Percentiles rank a stretch among this genome's conserved stretches.
Conservation (phyloP, 2,113 vertebrate genomes). For the Todiramphus saurophagus region DNA sequence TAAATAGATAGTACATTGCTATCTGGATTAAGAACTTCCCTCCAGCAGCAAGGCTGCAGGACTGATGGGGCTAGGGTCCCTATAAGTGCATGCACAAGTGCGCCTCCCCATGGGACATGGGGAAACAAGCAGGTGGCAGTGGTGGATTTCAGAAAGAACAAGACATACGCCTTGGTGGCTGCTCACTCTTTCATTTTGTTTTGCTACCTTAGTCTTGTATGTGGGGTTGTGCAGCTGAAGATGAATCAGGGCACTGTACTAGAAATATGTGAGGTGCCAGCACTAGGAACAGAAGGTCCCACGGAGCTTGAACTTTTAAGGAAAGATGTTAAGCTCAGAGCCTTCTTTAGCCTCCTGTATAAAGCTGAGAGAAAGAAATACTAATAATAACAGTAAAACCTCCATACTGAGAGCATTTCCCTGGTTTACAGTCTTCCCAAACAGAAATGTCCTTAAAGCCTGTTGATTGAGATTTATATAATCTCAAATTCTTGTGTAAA, state of each 20-base stretch:
- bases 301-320: neutral
- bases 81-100: neutral
- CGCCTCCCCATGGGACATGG: neutral
- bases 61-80: no score
- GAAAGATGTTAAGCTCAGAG: neutral
- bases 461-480: conserved; percentile 42
- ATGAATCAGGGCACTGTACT: neutral
- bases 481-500: conserved; percentile 32
- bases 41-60: neutral
- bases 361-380: conserved; percentile 6
- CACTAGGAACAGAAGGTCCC: neutral
- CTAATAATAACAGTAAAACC: conserved; percentile 8
- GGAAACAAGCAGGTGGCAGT: neutral
- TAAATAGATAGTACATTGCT: neutral
- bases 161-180: neutral
- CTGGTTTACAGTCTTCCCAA: neutral
- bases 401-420: neutral
- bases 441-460: conserved; percentile 13
- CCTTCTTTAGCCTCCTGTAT: neutral
- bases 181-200: neutral
- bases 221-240: neutral
- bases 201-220: neutral
- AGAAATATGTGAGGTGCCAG: neutral
- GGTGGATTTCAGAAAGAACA: neutral
- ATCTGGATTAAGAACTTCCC: neutral